Evolutionary conservation across 2,888 invertebrate genomes (phyloP).

Genomic region (Caenorhabditis sp.): DNA sequence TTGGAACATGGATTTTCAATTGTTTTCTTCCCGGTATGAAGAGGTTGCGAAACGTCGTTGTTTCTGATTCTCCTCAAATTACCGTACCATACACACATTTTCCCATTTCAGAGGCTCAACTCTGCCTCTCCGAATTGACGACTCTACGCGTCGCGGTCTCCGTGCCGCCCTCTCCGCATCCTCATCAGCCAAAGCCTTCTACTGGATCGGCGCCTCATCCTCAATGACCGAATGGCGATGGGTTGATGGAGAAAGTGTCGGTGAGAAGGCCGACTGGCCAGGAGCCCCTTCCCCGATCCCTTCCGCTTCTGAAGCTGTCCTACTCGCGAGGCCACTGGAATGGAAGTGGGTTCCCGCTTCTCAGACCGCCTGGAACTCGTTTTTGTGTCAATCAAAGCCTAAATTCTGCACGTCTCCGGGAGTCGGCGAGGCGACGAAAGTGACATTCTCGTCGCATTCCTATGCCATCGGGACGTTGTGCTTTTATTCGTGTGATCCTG

Average conservation of each 20-base stretch:
- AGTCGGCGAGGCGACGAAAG: constrained; percentile 74
- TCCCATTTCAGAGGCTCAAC: constrained; percentile 55
- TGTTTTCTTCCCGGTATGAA: no score
- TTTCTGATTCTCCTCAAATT: no score
- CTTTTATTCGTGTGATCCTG: constrained; percentile 78
- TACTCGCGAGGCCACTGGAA: constrained; percentile 69
- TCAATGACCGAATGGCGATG: constrained; percentile 72
- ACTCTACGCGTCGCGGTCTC: constrained; percentile 62
- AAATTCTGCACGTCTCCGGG: constrained; percentile 80
- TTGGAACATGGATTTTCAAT: no score
- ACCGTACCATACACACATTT: no score
- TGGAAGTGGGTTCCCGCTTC: constrained; percentile 78
- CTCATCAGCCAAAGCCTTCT: constrained; percentile 69
- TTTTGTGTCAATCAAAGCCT: constrained; percentile 77
- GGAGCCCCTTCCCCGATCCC: constrained; percentile 53
- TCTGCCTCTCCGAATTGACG: constrained; percentile 65
- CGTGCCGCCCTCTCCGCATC: constrained; percentile 67
- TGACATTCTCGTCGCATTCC: constrained; percentile 76
- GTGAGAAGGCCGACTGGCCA: constrained; percentile 68
- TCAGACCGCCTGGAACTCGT: constrained; percentile 77
- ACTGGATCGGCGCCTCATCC: constrained; percentile 76
- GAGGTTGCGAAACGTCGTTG: no score
- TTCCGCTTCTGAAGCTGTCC: constrained; percentile 66
- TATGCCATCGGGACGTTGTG: constrained; percentile 78
- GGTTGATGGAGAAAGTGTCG: constrained; percentile 72